Conservation (phyloP, 2,888 invertebrate genomes). For the Sceliomorpha sp. region DNA sequence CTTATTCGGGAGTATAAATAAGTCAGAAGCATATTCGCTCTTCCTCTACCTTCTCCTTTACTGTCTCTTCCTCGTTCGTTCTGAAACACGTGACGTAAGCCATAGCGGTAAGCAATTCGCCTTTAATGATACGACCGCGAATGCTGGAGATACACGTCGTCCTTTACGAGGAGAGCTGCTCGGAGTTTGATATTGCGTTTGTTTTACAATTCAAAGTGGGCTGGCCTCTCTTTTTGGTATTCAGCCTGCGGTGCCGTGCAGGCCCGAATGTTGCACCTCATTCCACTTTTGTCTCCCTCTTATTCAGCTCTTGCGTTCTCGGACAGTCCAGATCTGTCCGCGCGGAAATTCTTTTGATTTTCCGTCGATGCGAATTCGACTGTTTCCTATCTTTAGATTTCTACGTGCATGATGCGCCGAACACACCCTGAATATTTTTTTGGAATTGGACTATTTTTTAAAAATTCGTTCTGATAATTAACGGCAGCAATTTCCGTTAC, state of each 20-base stretch:
- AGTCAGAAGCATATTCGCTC: slow-evolving; percentile 28
- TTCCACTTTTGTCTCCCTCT: slow-evolving; percentile 8
- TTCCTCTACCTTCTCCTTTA: slow-evolving; percentile 40
- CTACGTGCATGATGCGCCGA: slow-evolving; percentile 24
- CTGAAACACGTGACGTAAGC: slow-evolving; percentile 31
- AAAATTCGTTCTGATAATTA: no score
- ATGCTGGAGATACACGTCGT: slow-evolving; percentile 40
- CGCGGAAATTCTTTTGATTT: slow-evolving; percentile 46
- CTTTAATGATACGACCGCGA: slow-evolving; percentile 46
- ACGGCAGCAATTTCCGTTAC: no score
- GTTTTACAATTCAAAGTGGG: slow-evolving; percentile 72
- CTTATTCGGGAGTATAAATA: slow-evolving; percentile 29
- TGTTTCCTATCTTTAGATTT: slow-evolving; percentile 19
- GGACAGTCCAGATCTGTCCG: slow-evolving; percentile 35
- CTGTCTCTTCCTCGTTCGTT: slow-evolving; percentile 14
- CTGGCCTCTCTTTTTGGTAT: slow-evolving; percentile 67
- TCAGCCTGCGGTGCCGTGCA: slow-evolving; percentile 60
- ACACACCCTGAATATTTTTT: slow-evolving; percentile 45
- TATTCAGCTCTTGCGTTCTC: slow-evolving; percentile 23
- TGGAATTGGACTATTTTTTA: slow-evolving; percentile 44
- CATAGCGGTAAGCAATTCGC: slow-evolving; percentile 45
- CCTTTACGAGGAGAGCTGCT: slow-evolving; percentile 44
- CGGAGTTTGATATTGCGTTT: slow-evolving; percentile 63
- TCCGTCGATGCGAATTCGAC: slow-evolving; percentile 34
- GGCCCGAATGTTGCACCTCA: slow-evolving; percentile 8